phyloP scores from a whole-genome alignment of 92 coral and sea anemone genomes.

The Scolanthus callimorphus region DNA sequence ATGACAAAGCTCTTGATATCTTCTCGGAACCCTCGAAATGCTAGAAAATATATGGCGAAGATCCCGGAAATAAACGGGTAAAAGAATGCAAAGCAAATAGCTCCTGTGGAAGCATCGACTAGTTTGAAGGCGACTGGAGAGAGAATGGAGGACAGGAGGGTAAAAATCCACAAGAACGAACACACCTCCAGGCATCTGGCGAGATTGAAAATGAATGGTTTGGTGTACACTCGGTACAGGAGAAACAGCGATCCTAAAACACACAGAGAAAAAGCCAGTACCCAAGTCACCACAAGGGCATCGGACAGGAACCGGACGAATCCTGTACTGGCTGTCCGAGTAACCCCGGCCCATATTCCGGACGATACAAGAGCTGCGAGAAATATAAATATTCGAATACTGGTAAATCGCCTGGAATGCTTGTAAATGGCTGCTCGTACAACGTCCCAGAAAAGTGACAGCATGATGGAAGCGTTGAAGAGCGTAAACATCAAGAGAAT shows the following conservation, averaged over 20 bases:
- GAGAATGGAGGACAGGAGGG: constrained; percentile 43
- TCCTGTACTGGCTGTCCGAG: constrained; percentile 14
- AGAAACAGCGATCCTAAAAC: constrained; percentile 46
- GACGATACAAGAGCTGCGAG: constrained; percentile 25
- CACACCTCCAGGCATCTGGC: neutral
- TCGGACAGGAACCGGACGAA: constrained; percentile 33
- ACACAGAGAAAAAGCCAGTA: constrained; percentile 39
- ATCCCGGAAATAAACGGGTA: constrained; percentile 47
- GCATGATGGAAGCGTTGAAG: constrained; percentile 31
- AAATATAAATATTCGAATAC: constrained; percentile 24
- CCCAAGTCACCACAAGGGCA: constrained; percentile 53
- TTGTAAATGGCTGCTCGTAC: constrained; percentile 38
- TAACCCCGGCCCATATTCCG: constrained; percentile 34
- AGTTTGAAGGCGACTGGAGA: constrained; percentile 53
- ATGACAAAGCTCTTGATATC: constrained; percentile 42
- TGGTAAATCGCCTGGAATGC: constrained; percentile 22
- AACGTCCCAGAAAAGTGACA: constrained; percentile 76
- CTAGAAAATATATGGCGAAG: constrained; percentile 29
- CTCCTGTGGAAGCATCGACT: constrained; percentile 41
- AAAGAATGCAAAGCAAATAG: constrained; percentile 57
- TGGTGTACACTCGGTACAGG: constrained; percentile 26
- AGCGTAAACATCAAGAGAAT: constrained; percentile 38
- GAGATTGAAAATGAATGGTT: neutral
- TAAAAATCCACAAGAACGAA: neutral
- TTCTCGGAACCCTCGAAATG: constrained; percentile 45